Conservation (phyloP, 2,113 vertebrate genomes). For the Suricata suricatta region DNA sequence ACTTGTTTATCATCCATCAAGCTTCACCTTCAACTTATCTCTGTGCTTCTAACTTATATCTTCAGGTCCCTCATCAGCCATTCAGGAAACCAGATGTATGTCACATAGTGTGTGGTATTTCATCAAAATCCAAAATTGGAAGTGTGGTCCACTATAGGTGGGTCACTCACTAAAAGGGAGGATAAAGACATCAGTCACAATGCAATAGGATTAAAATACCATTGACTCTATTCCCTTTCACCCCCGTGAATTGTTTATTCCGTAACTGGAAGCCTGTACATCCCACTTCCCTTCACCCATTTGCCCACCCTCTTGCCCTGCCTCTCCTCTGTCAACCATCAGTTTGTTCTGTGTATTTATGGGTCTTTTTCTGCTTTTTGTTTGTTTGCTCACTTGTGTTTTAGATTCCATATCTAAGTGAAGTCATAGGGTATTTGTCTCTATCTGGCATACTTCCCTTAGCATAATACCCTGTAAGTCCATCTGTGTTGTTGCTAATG, state of each 20-base stretch:
- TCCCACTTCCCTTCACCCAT: too few relatives aligned
- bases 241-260: too few relatives aligned
- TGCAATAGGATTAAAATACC: not conserved
- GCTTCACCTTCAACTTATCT: not conserved
- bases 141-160: not conserved
- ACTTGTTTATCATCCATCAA: not conserved
- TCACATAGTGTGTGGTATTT: not conserved
- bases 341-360: too few relatives aligned
- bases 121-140: not conserved
- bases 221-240: too few relatives aligned
- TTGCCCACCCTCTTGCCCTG: too few relatives aligned
- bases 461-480: not conserved
- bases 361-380: too few relatives aligned
- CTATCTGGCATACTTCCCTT: too few relatives aligned
- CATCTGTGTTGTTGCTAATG: not conserved
- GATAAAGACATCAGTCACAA: not conserved
- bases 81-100: not conserved
- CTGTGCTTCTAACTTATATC: not conserved
- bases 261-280: too few relatives aligned
- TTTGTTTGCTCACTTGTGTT: too few relatives aligned
- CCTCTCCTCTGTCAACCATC: too few relatives aligned
- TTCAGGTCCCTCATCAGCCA: not conserved
- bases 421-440: too few relatives aligned
- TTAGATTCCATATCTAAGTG: too few relatives aligned
- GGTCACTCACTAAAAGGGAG: not conserved